Base-by-base conservation (phyloP, 2,797 vertebrate species). In the Enteromius anoplus region DNA sequence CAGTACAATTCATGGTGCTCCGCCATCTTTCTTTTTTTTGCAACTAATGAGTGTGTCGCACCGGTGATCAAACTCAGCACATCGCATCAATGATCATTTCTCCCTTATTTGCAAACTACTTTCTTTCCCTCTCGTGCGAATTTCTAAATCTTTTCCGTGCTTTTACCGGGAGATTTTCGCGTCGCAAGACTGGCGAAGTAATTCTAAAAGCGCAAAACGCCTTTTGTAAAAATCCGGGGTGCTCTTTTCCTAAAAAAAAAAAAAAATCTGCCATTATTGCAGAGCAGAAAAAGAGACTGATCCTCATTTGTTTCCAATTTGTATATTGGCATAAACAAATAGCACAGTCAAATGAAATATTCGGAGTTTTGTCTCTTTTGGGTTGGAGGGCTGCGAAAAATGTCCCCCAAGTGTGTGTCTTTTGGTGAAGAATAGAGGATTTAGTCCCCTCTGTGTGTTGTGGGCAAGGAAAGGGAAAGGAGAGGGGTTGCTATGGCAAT, bases 401-500 rank as follows among this genome's bases (percentile, higher is more conserved):
- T 82, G 58, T 82, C 68, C 49, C 75, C 76, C 69, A 60, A 69
- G 77, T 91, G 87, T 80, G 85, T 64, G 83, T 65, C 82, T 75
- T 85, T 84, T 81, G 51, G 78, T 85, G 66, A 73, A 83, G 84
- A 80, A 85, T 84, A 80, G 81, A 88, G 86, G 85, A 89, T 92
- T 87, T 91, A 88, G 89, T 91, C 91, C 89, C 91, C 85, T 86
- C 89, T 93, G 92, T 91, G 92, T 91, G 93, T 92, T 91, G 88
- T 93, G 93, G 93, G 93, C 92, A 94, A 93, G 90, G 93, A 91
- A 91, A 93, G 92, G 91, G 93, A 91, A 91, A 93, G 93, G 91
- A 95, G 92, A 93, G 89, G 91, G 90, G 94, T 95, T 95, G 94
- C 94, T 92, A 95, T 95, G 94, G 94, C 89, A 77, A 95, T 93